Percentiles rank a stretch among this genome's conserved stretches.
Evolutionary conservation across 1,140 invertebrate species (phyloP).

Genomic region (Daktulosphaira vitifoliae): DNA sequence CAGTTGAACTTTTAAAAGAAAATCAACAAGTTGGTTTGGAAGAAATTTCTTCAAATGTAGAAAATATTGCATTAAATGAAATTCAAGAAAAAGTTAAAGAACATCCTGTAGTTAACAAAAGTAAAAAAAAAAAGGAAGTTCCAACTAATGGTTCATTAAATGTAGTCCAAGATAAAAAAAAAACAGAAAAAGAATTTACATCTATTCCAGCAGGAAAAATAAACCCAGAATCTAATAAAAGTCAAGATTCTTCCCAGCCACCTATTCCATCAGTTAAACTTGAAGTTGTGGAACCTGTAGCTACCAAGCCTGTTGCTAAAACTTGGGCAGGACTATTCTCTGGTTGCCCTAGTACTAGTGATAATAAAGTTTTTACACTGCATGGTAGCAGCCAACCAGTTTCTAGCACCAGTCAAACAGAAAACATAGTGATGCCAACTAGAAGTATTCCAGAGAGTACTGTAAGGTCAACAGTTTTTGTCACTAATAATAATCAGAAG

Average conservation of each 20-base stretch:
- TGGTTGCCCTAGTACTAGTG: constrained; percentile 11
- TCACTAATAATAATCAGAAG: constrained; percentile 16
- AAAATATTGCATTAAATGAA: neutral
- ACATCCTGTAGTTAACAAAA: neutral
- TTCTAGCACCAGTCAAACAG: neutral
- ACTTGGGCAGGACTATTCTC: constrained; percentile 28
- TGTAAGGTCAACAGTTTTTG: constrained; percentile 5
- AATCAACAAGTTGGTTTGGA: neutral
- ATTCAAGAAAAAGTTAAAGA: constrained; percentile 5
- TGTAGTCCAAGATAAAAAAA: neutral
- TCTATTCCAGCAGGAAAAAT: neutral
- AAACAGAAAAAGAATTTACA: neutral
- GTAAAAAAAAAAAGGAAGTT: constrained; percentile 14
- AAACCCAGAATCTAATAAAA: neutral
- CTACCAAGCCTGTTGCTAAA: constrained; percentile 11
- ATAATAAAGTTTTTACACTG: constrained; percentile 20
- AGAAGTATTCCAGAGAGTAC: constrained; percentile 9
- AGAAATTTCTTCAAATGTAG: neutral
- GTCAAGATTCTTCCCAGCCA: neutral
- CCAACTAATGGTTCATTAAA: neutral
- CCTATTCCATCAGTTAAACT: neutral
- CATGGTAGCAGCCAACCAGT: constrained; percentile 18
- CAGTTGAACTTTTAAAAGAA: neutral
- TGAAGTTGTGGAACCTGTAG: constrained; percentile 9
- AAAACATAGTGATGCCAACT: constrained; percentile 12